A percentile compares a stretch with the other conserved stretches of the same genome.
These are phyloP conservation scores for Neotoma lepida DNA, from an alignment of 2,113 vertebrate genomes.

Conservation along the genomic window DNA sequence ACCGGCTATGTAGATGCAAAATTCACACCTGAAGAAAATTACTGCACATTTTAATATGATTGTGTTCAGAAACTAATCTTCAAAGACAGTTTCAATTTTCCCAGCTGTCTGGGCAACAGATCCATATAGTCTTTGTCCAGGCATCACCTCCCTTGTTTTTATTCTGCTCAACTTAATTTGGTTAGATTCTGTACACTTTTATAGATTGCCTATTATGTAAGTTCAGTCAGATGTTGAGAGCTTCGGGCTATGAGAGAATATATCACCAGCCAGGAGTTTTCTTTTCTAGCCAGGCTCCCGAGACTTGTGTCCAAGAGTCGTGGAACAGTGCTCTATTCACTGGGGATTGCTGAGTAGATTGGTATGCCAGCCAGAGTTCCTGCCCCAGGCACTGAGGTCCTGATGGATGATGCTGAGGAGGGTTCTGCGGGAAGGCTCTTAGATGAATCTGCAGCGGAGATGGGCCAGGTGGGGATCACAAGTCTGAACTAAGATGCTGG, in stretches of 20 bases:
- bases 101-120: constrained; percentile 34
- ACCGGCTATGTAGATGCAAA: constrained; percentile 31
- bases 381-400: not conserved
- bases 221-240: constrained; percentile 39
- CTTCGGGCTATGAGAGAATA: not conserved
- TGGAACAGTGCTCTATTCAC: not conserved
- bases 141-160: constrained; percentile 53
- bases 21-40: constrained; percentile 37
- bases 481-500: not conserved
- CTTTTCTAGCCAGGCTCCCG: constrained; percentile 18
- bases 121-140: not conserved
- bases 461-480: not conserved
- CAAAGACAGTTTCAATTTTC: constrained; percentile 57
- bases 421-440: constrained; percentile 21
- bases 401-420: not conserved
- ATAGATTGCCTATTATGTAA: constrained; percentile 48
- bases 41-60: constrained; percentile 23
- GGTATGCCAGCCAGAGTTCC: constrained; percentile 25
- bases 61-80: constrained; percentile 63
- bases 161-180: constrained; percentile 59
- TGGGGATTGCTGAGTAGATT: constrained; percentile 23
- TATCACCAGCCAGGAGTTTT: constrained; percentile 42
- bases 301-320: not conserved
- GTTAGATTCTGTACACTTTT: constrained; percentile 57
- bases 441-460: constrained; percentile 34